A percentile compares a stretch with the other conserved stretches of the same genome.
phyloP scores from a whole-genome alignment of 2,888 invertebrate species.

The Stenurella melanura region DNA sequence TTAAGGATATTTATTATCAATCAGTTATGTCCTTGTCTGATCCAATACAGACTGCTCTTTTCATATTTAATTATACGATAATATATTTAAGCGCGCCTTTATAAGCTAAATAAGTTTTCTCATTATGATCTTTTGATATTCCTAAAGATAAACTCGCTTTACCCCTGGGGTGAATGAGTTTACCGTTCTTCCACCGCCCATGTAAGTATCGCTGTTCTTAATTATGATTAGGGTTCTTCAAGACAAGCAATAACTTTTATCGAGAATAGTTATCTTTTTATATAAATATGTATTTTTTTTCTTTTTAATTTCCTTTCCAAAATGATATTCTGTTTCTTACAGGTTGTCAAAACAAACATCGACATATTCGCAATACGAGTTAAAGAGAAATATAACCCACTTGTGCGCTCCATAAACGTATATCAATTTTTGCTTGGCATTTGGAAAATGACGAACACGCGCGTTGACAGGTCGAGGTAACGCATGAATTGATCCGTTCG shows the following conservation, averaged over 20 bases:
- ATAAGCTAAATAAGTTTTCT: conserved; percentile 3
- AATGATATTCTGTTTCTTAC: too few relatives aligned
- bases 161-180: background rate
- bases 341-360: too few relatives aligned
- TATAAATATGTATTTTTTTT: background rate
- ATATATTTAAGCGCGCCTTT: background rate
- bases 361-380: conserved; percentile 20
- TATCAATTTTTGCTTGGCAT: conserved; percentile 44
- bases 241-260: background rate
- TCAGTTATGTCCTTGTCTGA: too few relatives aligned
- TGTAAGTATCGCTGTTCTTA: background rate
- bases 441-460: conserved; percentile 38
- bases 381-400: conserved; percentile 23
- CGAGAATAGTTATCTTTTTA: background rate
- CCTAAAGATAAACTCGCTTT: background rate
- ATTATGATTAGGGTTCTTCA: background rate
- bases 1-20: too few relatives aligned
- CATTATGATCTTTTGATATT: conserved; percentile 2
- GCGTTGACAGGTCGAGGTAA: conserved; percentile 33
- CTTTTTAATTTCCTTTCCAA: background rate
- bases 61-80: background rate
- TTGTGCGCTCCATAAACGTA: conserved; percentile 37
- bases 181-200: background rate
- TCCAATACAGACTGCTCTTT: too few relatives aligned
- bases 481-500: conserved; percentile 27